phyloP scores from a whole-genome alignment of 2,888 invertebrate genomes.

The Rhynchonema sp. region DNA sequence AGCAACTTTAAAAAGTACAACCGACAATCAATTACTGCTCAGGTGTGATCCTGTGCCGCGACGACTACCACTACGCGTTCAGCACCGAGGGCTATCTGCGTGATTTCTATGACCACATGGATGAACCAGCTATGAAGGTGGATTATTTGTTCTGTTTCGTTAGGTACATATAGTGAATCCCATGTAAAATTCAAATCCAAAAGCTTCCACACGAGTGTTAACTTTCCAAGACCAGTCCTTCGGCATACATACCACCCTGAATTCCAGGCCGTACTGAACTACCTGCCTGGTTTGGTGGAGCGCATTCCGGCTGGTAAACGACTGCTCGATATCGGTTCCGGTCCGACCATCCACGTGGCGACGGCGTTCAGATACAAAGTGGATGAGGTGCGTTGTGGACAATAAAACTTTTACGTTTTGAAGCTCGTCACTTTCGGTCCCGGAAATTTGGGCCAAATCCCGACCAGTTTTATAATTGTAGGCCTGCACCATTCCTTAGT shows the following conservation, averaged over 20 bases:
- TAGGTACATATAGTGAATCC: too few species aligned
- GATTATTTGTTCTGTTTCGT: not conserved
- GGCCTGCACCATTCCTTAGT: too few species aligned
- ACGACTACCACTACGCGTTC: not conserved
- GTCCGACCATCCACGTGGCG: conserved; percentile 4
- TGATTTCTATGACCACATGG: conserved; percentile 4
- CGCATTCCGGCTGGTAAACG: not conserved
- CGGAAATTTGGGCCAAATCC: too few species aligned
- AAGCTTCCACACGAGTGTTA: too few species aligned
- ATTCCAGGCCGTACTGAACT: not conserved
- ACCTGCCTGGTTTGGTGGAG: not conserved
- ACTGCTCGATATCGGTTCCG: conserved; percentile 2
- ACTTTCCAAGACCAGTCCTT: too few species aligned
- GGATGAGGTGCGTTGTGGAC: not conserved
- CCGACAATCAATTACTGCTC: too few species aligned
- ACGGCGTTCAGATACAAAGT: not conserved
- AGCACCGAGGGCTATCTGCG: conserved; percentile 1
- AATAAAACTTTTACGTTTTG: too few species aligned
- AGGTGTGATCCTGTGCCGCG: not conserved
- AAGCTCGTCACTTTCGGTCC: too few species aligned
- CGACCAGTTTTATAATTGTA: too few species aligned
- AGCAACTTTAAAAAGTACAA: too few species aligned
- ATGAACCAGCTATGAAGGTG: conserved; percentile 7
- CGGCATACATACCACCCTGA: too few species aligned
- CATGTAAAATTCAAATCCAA: too few species aligned